A percentile compares a stretch with the other conserved stretches of the same genome.
Evolutionary conservation across 2,797 vertebrate genomes (phyloP).

Genomic region (Choloepus didactylus): DNA sequence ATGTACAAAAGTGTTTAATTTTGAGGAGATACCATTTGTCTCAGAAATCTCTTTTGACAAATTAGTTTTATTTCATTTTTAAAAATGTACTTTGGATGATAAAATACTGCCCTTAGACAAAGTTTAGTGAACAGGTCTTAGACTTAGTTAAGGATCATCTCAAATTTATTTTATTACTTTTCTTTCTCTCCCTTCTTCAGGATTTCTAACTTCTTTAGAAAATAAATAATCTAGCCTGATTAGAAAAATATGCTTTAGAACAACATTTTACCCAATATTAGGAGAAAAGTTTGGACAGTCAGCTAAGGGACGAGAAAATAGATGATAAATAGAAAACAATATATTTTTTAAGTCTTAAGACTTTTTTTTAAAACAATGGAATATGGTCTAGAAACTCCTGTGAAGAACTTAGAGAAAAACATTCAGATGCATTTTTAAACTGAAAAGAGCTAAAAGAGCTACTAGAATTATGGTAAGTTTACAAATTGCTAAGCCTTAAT

Average conservation of each 20-base stretch:
- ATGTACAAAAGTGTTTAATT: too few relatives aligned
- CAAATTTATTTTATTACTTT: too few relatives aligned
- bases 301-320: not conserved
- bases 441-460: too few relatives aligned
- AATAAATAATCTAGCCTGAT: not conserved
- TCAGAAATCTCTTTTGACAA: not conserved
- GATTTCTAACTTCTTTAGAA: not conserved
- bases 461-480: not conserved
- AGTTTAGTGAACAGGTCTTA: too few relatives aligned
- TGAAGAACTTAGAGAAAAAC: not conserved
- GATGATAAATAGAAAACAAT: not conserved
- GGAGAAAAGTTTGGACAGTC: not conserved
- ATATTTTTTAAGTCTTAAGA: not conserved
- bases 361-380: not conserved
- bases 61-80: too few relatives aligned
- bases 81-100: too few relatives aligned
- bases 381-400: not conserved
- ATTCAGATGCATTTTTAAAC: not conserved
- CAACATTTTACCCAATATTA: not conserved
- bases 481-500: not conserved
- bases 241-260: not conserved
- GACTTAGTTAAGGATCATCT: too few relatives aligned
- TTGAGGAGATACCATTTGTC: too few relatives aligned
- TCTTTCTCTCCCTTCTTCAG: too few relatives aligned
- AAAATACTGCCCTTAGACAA: too few relatives aligned